Evolutionary conservation across 2,797 vertebrate species (phyloP), one percentile per base, ranked within the genome.

Genomic region (Tragopan temminckii): DNA sequence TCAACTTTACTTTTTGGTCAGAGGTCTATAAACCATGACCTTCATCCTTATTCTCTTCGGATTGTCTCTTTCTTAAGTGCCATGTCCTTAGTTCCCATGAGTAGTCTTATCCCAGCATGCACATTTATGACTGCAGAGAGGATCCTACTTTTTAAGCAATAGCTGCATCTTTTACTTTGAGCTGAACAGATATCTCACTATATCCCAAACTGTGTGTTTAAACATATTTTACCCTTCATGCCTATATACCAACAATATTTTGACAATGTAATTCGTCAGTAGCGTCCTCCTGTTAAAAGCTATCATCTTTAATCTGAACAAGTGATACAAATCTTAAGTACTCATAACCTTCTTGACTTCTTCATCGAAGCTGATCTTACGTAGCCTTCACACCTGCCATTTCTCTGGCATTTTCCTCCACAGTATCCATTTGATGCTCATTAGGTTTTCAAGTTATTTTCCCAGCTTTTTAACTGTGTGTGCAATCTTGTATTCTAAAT

Each of bases 211-310:
- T 96, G 93, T 95, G 96, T 96, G 96, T 96, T 96, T 94, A 95
- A 96, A 94, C 96, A 96, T 96, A 96, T 96, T 96, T 96, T 96
- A 96, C 94, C 95, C 96, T 96, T 96, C 96, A 96, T 96, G 95
- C 96, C 96, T 96, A 96, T 96, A 96, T 96, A 95, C 92, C 96
- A 96, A 96, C 95, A 96, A 96, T 96, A 96, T 96, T 96, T 97
- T 95, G 95, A 96, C 95, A 97, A 97, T 97, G 95, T 97, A 95
- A 97, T 95, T 96, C 64, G 80, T 97, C 95, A 96, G 94, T 95
- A 97, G 94, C 94, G 90, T 95, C 94, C 92, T 96, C 96, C 94
- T 95, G 94, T 92, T 96, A 96, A 93, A 89, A 95, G 96, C 95
- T 96, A 96, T 96, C 95, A 96, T 95, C 92, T 93, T 93, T 95